A percentile compares a stretch with the other conserved stretches of the same genome.
Evolutionary conservation across 2,113 vertebrate genomes (phyloP).

Genomic region (Neolamprologus devosi): DNA sequence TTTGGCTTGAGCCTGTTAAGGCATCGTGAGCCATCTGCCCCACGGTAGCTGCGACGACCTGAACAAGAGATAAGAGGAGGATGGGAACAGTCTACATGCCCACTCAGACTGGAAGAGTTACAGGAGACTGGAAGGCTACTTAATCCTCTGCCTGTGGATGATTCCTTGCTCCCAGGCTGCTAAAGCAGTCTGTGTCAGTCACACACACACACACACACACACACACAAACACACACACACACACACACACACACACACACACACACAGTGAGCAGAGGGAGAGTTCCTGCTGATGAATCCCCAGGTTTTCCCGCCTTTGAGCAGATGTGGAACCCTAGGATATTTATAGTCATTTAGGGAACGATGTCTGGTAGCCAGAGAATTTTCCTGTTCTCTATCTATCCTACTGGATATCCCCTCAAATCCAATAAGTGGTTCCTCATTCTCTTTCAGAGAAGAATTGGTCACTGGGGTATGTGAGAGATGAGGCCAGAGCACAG

Average conservation of each 20-base stretch:
- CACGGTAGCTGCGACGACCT: neutral
- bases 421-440: constrained; percentile 59
- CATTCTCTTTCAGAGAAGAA: constrained; percentile 21
- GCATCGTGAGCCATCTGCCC: neutral
- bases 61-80: neutral
- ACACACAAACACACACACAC: too few species aligned
- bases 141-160: constrained; percentile 2
- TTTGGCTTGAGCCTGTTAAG: constrained; percentile 4
- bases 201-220: neutral
- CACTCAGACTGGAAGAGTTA: constrained; percentile 15
- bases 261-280: neutral
- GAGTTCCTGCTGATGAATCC: constrained; percentile 30
- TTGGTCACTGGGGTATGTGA: constrained; percentile 21
- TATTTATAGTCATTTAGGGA: constrained; percentile 47
- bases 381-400: constrained; percentile 9
- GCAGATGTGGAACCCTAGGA: constrained; percentile 26
- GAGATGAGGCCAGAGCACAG: constrained; percentile 6
- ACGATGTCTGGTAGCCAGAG: neutral
- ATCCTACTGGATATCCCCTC: constrained; percentile 46
- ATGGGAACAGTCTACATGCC: neutral
- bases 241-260: neutral
- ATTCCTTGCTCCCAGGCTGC: neutral
- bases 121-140: neutral
- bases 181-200: neutral
- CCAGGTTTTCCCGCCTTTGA: constrained; percentile 15